Conservation (phyloP, 2,888 invertebrate genomes). For the Scaptodrosophila latifasciaeformis region DNA sequence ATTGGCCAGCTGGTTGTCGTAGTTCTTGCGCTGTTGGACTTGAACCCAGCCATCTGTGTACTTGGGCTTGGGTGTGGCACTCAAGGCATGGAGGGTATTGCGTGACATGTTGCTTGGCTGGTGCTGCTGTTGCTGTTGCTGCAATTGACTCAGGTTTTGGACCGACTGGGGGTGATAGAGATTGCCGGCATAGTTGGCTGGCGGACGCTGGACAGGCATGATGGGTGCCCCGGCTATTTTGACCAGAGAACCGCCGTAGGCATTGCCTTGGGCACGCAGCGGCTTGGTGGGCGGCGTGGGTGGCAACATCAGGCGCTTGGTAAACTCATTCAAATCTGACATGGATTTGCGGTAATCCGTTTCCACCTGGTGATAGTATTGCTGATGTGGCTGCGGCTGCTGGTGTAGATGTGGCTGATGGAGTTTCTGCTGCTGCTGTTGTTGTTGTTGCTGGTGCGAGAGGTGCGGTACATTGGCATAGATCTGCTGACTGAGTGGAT, state of each 20-base stretch:
- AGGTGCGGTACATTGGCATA: slow-evolving; percentile 58
- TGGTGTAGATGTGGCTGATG: slow-evolving; percentile 39
- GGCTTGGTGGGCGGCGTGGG: slow-evolving; percentile 79
- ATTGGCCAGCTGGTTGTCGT: slow-evolving; percentile 60
- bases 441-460: slow-evolving; percentile 57
- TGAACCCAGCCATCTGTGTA: slow-evolving; percentile 78
- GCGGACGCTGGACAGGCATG: slow-evolving; percentile 39
- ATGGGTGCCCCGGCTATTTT: slow-evolving; percentile 60
- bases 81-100: slow-evolving; percentile 82
- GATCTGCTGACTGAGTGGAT: slow-evolving; percentile 23
- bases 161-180: slow-evolving; percentile 65
- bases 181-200: slow-evolving; percentile 14
- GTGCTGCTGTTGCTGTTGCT: background rate
- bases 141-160: slow-evolving; percentile 50
- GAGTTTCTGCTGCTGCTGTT: slow-evolving; percentile 13
- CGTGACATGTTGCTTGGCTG: slow-evolving; percentile 79
- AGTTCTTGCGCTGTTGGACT: slow-evolving; percentile 68
- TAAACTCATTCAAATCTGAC: slow-evolving; percentile 78
- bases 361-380: slow-evolving; percentile 72
- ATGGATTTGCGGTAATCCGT: slow-evolving; percentile 78
- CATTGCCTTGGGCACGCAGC: slow-evolving; percentile 69
- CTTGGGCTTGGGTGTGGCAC: slow-evolving; percentile 86
- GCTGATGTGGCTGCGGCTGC: slow-evolving; percentile 61
- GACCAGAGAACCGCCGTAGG: slow-evolving; percentile 65
- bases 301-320: slow-evolving; percentile 69